Evolutionary conservation across 1,140 invertebrate genomes (phyloP).

Genomic region (Brachionus plicatilis): DNA sequence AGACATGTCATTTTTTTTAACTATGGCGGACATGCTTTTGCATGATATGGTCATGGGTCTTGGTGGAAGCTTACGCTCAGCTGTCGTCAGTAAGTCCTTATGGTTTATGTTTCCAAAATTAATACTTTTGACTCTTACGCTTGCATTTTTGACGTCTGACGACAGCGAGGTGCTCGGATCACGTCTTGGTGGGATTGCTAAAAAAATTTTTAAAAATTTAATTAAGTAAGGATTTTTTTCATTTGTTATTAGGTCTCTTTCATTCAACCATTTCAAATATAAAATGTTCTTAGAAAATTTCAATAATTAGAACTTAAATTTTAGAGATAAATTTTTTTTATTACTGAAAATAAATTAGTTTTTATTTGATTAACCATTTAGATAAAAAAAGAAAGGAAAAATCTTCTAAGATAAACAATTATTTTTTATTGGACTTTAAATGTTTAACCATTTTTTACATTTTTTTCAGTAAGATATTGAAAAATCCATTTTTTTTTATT

Average conservation of each 20-base stretch:
- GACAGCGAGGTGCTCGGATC: slow-evolving; percentile 33
- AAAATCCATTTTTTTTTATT: too few relatives aligned
- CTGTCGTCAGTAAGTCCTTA: background rate
- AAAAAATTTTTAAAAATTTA: background rate
- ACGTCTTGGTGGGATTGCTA: slow-evolving; percentile 9
- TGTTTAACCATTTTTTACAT: background rate
- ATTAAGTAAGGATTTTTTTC: background rate
- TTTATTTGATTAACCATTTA: too few relatives aligned
- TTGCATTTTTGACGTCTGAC: background rate
- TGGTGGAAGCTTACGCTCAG: background rate
- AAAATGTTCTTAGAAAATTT: background rate
- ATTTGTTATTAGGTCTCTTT: background rate
- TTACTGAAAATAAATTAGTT: background rate
- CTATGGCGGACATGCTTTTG: slow-evolving; percentile 5
- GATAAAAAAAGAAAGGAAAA: too few relatives aligned
- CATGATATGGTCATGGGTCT: slow-evolving; percentile 23
- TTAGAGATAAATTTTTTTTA: background rate
- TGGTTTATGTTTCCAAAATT: background rate
- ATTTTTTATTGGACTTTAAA: background rate
- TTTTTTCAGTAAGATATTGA: too few relatives aligned
- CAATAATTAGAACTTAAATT: background rate
- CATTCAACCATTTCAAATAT: background rate
- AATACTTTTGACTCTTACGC: background rate
- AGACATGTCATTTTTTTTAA: background rate
- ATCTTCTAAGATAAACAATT: too few relatives aligned